Evolutionary conservation across 2,113 vertebrate species (phyloP), one percentile per base, ranked within the genome.

Genomic region (Athene cunicularia): DNA sequence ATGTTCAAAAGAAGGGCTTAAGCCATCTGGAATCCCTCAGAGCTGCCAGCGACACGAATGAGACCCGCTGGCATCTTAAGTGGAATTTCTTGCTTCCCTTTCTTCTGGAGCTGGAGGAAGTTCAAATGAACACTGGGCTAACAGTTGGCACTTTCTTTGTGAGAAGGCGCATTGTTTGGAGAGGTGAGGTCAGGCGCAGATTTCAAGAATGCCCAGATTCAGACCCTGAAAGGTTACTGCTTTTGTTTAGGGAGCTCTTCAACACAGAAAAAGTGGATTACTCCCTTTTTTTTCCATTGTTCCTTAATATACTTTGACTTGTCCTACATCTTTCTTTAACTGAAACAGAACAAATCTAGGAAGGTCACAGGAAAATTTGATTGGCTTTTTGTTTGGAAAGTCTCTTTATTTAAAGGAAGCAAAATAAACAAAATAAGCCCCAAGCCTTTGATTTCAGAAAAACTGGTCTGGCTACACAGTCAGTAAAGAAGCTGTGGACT

Each of bases 11-110:
- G 97, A 95, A 97, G 49, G 66, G 63, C 76, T 95, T 95, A 94
- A 98, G 94, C 97, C 98, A 98, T 98, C 97, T 98, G 98, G 98
- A 98, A 97, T 86, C 89, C 53, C 52, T 98, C 93, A 95, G 94
- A 92, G 56, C 95, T 98, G 96, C 97, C 97, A 97, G 92, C 94
- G 95, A 97, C 95, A 96, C 22, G 32, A 77, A 96, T 6, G 23
- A 98, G 95, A 95, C 96, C 83, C 37, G 18, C 87, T 95, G 96
- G 97, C 97, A 98, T 97, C 96, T 96, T 89, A 97, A 98, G 90
- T 92, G 90, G 95, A 97, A 97, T 98, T 97, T 97, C 94, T 97
- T 94, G 86, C 84, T 97, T 98, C 85, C 88, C 62, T 93, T 97
- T 97, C 96, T 97, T 97, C 96, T 97, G 28, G 79, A 92, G 80